phyloP scores from a whole-genome alignment of 2,797 vertebrate species.

The Sarcophilus harrisii region DNA sequence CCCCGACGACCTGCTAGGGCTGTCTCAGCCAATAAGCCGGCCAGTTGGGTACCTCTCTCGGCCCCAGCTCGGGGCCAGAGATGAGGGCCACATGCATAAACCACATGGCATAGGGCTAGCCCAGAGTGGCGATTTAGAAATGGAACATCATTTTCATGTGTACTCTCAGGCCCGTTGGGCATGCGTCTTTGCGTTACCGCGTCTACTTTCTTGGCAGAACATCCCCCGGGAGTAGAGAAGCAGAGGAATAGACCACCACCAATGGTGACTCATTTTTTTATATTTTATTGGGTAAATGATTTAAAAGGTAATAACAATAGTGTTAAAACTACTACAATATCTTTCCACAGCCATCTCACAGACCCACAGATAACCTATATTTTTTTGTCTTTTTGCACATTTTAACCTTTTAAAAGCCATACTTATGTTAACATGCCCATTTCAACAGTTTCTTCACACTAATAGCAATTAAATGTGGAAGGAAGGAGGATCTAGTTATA shows the following conservation, averaged over 20 bases:
- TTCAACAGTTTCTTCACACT: conserved; percentile 97
- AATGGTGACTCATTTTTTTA: conserved; percentile 87
- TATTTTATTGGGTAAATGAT: conserved; percentile 99
- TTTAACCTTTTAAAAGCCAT: conserved; percentile 90
- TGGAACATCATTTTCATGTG: not conserved
- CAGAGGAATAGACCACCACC: conserved; percentile 73
- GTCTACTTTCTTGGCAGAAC: conserved; percentile 26
- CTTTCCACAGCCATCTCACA: conserved; percentile 98
- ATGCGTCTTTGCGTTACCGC: not conserved
- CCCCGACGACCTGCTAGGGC: not conserved
- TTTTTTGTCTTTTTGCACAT: conserved; percentile 85
- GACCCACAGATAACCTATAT: conserved; percentile 93
- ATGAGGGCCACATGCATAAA: not conserved
- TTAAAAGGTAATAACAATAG: conserved; percentile 99
- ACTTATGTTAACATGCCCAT: conserved; percentile 94
- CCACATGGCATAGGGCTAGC: not conserved
- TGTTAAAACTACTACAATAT: conserved; percentile 99
- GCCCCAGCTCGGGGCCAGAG: not conserved
- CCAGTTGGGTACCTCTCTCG: not conserved
- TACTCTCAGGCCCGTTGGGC: not conserved
- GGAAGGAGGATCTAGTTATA: conserved; percentile 93
- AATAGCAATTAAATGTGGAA: conserved; percentile 96
- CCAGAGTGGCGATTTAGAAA: conserved; percentile 5
- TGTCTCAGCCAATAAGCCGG: too few relatives aligned
- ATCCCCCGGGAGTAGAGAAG: conserved; percentile 63